Evolutionary conservation across 1,140 invertebrate species (phyloP).

Genomic region (Geopemphigus sp.): DNA sequence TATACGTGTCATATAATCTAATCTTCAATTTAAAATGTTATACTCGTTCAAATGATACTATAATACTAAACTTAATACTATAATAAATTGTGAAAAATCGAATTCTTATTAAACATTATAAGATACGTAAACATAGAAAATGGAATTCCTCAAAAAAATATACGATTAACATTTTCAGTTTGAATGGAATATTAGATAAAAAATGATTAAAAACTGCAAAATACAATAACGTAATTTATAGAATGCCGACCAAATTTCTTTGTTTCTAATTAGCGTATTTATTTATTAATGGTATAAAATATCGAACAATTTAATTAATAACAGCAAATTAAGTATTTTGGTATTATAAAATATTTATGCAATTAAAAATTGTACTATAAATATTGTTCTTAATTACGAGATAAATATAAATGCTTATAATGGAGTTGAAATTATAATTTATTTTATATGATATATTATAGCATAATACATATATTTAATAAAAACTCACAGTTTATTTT

Average conservation of each 20-base stretch:
- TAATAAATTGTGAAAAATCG: not conserved
- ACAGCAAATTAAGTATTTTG: not conserved
- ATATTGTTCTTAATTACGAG: slow-evolving; percentile 12
- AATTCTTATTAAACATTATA: not conserved
- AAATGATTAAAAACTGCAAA: too few relatives aligned
- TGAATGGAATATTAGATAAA: too few relatives aligned
- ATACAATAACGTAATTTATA: too few relatives aligned
- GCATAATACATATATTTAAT: slow-evolving; percentile 7
- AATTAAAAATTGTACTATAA: not conserved
- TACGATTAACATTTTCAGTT: too few relatives aligned
- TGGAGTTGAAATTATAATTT: slow-evolving; percentile 18
- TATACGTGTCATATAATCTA: not conserved
- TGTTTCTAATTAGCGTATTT: not conserved
- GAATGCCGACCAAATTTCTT: not conserved
- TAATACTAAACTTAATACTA: not conserved
- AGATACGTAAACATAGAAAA: too few relatives aligned
- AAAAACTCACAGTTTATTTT: slow-evolving; percentile 1
- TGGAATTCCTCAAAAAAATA: too few relatives aligned
- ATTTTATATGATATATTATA: not conserved
- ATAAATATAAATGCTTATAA: slow-evolving; percentile 4
- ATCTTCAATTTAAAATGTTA: slow-evolving; percentile 9
- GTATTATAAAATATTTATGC: not conserved
- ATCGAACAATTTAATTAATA: not conserved
- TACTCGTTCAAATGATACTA: not conserved
- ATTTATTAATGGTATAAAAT: not conserved